Percentiles rank a stretch among this genome's conserved stretches.
Evolutionary conservation across 2,888 invertebrate genomes (phyloP).

Genomic region (Rhingia campestris): DNA sequence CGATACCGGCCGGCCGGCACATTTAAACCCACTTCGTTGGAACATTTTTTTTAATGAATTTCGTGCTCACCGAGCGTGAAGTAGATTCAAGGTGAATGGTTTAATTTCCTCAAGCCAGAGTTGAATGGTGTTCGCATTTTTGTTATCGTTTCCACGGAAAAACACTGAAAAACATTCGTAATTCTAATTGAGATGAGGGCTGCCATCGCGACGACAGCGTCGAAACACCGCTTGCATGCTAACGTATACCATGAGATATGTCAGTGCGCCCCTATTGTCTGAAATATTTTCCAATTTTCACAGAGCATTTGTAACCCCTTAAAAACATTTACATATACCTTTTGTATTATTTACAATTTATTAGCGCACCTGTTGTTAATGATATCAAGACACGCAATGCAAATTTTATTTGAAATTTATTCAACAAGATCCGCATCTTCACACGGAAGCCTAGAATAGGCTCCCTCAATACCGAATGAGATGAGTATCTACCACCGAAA

Average conservation of each 20-base stretch:
- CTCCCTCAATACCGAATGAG: not conserved
- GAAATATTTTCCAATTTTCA: constrained; percentile 33
- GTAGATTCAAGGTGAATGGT: constrained; percentile 71
- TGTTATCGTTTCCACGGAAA: constrained; percentile 34
- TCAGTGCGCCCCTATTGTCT: constrained; percentile 37
- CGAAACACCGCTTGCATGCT: not conserved
- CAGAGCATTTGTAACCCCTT: constrained; percentile 10
- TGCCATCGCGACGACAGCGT: constrained; percentile 1
- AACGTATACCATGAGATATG: constrained; percentile 11
- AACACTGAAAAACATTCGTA: constrained; percentile 31
- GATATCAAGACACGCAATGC: constrained; percentile 50
- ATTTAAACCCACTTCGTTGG: constrained; percentile 24
- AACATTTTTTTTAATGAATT: constrained; percentile 56
- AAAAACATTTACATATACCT: constrained; percentile 43
- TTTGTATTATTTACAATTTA: constrained; percentile 55
- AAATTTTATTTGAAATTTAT: constrained; percentile 60
- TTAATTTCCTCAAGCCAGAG: constrained; percentile 59
- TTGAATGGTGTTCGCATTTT: constrained; percentile 54
- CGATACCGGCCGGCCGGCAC: not conserved
- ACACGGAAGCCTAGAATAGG: not conserved
- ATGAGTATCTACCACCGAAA: constrained; percentile 3
- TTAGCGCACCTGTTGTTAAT: constrained; percentile 47
- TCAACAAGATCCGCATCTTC: constrained; percentile 44
- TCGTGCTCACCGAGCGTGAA: constrained; percentile 69
- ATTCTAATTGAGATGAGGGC: constrained; percentile 45